These are phyloP conservation scores for Talpa occidentalis DNA, from an alignment of 2,113 vertebrate genomes.

Conservation along the genomic window DNA sequence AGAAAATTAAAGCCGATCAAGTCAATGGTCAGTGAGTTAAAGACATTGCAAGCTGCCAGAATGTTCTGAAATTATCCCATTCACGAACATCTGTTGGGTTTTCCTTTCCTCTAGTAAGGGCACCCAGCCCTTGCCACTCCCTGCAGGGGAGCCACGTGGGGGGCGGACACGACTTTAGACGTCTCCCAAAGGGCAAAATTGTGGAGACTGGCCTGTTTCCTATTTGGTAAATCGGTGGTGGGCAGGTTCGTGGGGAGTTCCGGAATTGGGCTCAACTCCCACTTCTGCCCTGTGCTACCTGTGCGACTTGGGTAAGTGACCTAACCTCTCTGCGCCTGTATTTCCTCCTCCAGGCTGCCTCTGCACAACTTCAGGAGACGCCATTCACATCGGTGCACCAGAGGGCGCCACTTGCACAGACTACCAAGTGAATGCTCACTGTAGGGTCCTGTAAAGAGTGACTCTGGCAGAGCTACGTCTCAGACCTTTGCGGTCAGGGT, in stretches of 20 bases:
- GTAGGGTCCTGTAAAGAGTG: background rate
- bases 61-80: background rate
- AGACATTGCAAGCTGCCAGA: background rate
- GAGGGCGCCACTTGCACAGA: background rate
- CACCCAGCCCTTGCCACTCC: background rate
- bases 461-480: accelerated
- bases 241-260: background rate
- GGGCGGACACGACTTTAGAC: background rate
- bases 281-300: background rate
- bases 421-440: background rate
- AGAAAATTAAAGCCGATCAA: conserved; percentile 38
- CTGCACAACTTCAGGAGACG: background rate
- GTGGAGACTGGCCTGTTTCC: background rate
- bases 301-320: background rate
- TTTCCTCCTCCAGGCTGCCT: background rate
- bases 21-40: background rate
- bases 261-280: background rate
- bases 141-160: background rate
- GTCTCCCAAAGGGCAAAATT: background rate
- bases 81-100: background rate
- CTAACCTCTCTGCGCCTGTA: no score
- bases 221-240: background rate
- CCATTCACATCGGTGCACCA: background rate
- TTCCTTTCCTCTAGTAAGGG: background rate
- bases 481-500: background rate